Percentiles rank a stretch among this genome's conserved stretches.
These are phyloP conservation scores for Eutrigla gurnardus DNA, from an alignment of 2,797 vertebrate species.

Conservation along the genomic window DNA sequence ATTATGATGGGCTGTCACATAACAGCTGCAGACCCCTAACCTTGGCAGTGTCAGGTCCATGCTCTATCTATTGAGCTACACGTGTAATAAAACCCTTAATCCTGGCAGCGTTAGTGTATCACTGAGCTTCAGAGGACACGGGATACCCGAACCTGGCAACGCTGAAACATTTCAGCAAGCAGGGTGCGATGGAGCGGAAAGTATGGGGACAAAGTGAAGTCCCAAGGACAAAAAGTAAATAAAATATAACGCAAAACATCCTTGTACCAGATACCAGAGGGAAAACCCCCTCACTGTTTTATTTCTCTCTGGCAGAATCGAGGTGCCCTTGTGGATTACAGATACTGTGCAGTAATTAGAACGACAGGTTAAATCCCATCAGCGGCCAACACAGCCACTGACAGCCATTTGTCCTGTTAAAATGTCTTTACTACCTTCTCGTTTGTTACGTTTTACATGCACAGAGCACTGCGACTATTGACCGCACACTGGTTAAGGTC, in stretches of 20 bases:
- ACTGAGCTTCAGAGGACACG: slow-evolving; percentile 50
- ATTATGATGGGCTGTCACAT: slow-evolving; percentile 20
- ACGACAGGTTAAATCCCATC: slow-evolving; percentile 62
- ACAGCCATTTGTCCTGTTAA: slow-evolving; percentile 44
- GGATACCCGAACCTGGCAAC: slow-evolving; percentile 31
- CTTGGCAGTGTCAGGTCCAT: slow-evolving; percentile 46
- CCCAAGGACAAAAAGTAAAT: slow-evolving; percentile 45
- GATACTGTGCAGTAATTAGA: slow-evolving; percentile 57
- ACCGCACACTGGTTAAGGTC: slow-evolving; percentile 29
- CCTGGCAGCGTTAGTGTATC: slow-evolving; percentile 44
- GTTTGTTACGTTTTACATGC: slow-evolving; percentile 46
- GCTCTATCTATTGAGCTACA: slow-evolving; percentile 58
- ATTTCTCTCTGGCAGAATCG: slow-evolving; percentile 16
- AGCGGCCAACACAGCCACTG: slow-evolving; percentile 5
- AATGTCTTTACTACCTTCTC: slow-evolving; percentile 22
- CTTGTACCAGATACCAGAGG: slow-evolving; percentile 17
- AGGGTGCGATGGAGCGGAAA: slow-evolving; percentile 29
- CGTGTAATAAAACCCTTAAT: slow-evolving; percentile 67
- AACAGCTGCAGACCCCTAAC: slow-evolving; percentile 35
- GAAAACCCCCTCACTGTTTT: slow-evolving; percentile 20
- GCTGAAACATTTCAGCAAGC: slow-evolving; percentile 52
- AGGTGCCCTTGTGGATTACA: slow-evolving; percentile 55
- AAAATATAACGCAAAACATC: slow-evolving; percentile 24
- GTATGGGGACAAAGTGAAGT: slow-evolving; percentile 30
- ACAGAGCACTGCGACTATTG: slow-evolving; percentile 23